Base-by-base conservation (phyloP, 2,113 vertebrate species). In the Anolis carolinensis region DNA sequence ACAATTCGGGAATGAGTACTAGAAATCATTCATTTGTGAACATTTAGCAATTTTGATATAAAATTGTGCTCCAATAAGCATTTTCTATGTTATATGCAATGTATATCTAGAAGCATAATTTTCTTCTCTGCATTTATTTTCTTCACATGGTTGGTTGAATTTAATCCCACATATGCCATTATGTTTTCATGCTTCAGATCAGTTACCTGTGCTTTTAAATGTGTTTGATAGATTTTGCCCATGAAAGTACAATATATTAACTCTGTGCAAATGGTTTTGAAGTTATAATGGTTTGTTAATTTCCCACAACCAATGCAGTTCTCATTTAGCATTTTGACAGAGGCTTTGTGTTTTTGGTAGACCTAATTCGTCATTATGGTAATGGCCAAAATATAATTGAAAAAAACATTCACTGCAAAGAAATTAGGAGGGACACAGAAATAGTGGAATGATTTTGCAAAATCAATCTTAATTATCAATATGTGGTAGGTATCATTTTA, bases 271-370 rank as follows among this genome's bases (percentile, higher is more conserved):
- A 73, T 68, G 14, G 25, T 84, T 44, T 3, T 32, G 52, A 73
- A 73, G 84, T 55, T 80, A 16, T 89, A 84, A 71, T 83, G 78
- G 68, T 62, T 79, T 84, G 68, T 63, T 79, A 79, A 63, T 81
- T 86, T 84, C 20, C 81, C 21, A 2, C 50, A 34, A 3, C 23
- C 65, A 20, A 87, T 72, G 39, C 34, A 7, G 7, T 7, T 81
- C 44, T 87, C 48, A 79, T 32, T 5, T 82, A 81, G 65, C 70
- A 89, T 85, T 0, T 0, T 21, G 79, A 87, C 84, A 84, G 87
- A 84, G 25, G 39, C 72, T 77, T 74, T 73, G 48, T 87, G 52
- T 82, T 85, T 18, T 50, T 70, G 79, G 83, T 62, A 79, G 71
- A 27, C 85, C 73, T 21, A 63, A 50, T 16, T 83, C 44, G n/a